Evolutionary conservation across 2,113 vertebrate species (phyloP).

Genomic region (Hiodon tergisus): DNA sequence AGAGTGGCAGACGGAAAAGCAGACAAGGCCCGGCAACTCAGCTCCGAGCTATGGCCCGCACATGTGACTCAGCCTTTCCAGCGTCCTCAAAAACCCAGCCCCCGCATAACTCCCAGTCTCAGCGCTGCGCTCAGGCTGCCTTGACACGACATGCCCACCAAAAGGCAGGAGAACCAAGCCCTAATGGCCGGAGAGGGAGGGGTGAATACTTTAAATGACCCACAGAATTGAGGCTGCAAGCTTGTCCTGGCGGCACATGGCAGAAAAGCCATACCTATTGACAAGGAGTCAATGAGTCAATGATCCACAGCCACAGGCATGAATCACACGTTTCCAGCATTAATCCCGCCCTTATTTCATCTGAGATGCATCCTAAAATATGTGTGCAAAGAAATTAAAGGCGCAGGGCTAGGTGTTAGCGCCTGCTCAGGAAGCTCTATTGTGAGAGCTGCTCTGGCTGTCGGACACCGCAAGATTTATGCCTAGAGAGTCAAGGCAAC

Average conservation of each 20-base stretch:
- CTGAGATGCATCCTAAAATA: too few relatives aligned
- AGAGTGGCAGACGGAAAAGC: conserved; percentile 25
- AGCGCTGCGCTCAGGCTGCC: neutral
- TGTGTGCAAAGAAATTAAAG: too few relatives aligned
- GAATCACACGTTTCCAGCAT: too few relatives aligned
- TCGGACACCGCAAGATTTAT: neutral
- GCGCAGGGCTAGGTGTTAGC: too few relatives aligned
- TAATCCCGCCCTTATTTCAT: too few relatives aligned
- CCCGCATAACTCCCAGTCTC: neutral
- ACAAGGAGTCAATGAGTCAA: neutral
- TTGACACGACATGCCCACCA: neutral
- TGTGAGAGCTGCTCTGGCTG: neutral
- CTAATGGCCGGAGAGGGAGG: neutral
- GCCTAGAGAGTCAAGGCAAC: neutral
- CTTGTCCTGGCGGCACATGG: neutral
- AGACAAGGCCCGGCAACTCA: neutral
- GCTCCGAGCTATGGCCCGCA: conserved; percentile 7
- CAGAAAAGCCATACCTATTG: neutral
- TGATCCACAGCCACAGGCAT: too few relatives aligned
- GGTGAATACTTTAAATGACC: neutral
- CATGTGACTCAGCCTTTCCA: conserved; percentile 30
- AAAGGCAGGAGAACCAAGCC: neutral
- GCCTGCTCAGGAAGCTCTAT: neutral
- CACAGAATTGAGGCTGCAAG: neutral
- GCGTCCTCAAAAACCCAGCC: conserved; percentile 28